Evolutionary conservation across 1,140 invertebrate genomes (phyloP), one percentile per base, ranked within the genome.

Genomic region (Diorhabda carinulata): DNA sequence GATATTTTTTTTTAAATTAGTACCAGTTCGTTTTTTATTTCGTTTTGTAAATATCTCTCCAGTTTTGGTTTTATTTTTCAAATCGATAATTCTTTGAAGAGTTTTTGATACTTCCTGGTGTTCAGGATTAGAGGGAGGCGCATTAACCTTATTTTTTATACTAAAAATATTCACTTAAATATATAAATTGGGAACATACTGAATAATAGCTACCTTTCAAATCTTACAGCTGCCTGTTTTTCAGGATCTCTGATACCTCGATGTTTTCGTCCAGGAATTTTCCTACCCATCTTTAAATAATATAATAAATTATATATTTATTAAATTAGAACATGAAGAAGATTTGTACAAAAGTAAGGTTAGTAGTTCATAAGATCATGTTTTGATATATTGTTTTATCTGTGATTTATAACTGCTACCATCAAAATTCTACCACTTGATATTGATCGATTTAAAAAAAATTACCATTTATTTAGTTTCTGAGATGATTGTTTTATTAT

Each of bases 181-280:
- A 25, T 25, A 25, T 25, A 25, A 25, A 25, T 25, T 25, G 25
- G 25, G 25, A 25, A 25, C 25, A 25, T 25, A 25, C 25, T 25
- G 25, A 25, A 25, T 25, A 25, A 57, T 57, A 61, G 25, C 5
- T 81, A 89, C 88, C 83, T 83, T 73, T 84, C 81, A 41, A 87
- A 76, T 70, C 88, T 82, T 74, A 81, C 83, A 43, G 84, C 85
- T 73, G 82, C 82, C 78, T 91, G 89, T 75, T 87, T 84, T 60
- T 86, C 77, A 3, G 88, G 88, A 83, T 91, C 89, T 79, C 89
- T 90, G 4, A 90, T 84, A 64, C 88, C 88, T 67, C 84, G 81
- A 74, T 91, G 89, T 81, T 90, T 91, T 76, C 87, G 88, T 10
- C 87, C 88, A 25, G 89, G 88, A 76, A 91, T 91, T 86, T 91